phyloP scores from a whole-genome alignment of 2,888 invertebrate species.

The Notodromas monacha region DNA sequence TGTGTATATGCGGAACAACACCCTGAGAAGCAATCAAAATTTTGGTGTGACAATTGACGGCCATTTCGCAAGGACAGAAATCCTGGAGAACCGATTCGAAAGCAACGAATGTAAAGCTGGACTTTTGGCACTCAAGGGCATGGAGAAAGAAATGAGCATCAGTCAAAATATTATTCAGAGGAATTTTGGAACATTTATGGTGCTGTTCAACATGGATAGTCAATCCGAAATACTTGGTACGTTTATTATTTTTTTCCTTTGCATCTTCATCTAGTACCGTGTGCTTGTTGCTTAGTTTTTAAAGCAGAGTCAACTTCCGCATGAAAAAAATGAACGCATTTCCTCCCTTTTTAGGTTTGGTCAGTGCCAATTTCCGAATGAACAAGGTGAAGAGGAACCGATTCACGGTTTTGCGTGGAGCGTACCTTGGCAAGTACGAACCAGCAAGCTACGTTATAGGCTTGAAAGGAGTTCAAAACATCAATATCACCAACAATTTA shows the following conservation, averaged over 20 bases:
- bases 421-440: constrained; percentile 13
- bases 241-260: neutral
- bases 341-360: constrained; percentile 24
- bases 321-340: neutral
- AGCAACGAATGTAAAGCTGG: constrained; percentile 53
- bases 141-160: constrained; percentile 77
- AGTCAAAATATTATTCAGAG: constrained; percentile 39
- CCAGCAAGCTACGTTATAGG: constrained; percentile 52
- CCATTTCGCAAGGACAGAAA: constrained; percentile 61
- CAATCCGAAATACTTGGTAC: constrained; percentile 49
- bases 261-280: too few species aligned
- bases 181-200: constrained; percentile 46
- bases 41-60: constrained; percentile 62
- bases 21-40: constrained; percentile 49
- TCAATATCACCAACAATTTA: constrained; percentile 56
- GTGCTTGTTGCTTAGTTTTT: too few species aligned
- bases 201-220: constrained; percentile 58
- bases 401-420: constrained; percentile 14
- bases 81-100: constrained; percentile 47
- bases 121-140: constrained; percentile 47
- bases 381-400: constrained; percentile 42
- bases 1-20: constrained; percentile 49
- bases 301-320: too few species aligned
- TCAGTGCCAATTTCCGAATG: constrained; percentile 38
- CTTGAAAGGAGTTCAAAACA: constrained; percentile 74